A percentile compares a stretch with the other conserved stretches of the same genome.
phyloP scores from a whole-genome alignment of 2,888 invertebrate genomes.

The Drosophila paranaensis region DNA sequence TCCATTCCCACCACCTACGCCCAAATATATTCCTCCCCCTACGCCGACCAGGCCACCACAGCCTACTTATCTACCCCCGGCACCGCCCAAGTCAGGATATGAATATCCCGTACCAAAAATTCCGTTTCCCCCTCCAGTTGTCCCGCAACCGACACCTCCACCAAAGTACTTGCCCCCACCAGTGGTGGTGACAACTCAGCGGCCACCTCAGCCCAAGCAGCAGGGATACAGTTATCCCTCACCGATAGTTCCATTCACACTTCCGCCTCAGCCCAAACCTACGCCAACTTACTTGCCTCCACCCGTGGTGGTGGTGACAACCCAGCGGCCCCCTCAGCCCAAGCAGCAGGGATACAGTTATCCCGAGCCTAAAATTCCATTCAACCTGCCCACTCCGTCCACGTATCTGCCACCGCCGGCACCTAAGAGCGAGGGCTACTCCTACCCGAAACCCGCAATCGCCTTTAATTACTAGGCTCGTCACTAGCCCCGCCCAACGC shows the following conservation, averaged over 20 bases:
- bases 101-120: not conserved
- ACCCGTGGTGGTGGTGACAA: too few species aligned
- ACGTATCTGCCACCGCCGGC: conserved; percentile 54
- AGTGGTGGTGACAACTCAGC: conserved; percentile 8
- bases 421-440: conserved; percentile 65
- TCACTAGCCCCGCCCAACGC: conserved; percentile 38
- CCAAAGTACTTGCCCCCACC: conserved; percentile 48
- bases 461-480: conserved; percentile 66
- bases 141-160: not conserved
- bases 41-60: not conserved
- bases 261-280: too few species aligned
- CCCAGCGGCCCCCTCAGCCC: too few species aligned
- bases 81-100: conserved; percentile 20
- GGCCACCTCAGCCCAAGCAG: conserved; percentile 38
- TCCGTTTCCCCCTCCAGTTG: conserved; percentile 11
- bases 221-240: conserved; percentile 61
- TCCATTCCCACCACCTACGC: conserved; percentile 58
- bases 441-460: conserved; percentile 75
- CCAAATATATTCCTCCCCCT: conserved; percentile 45
- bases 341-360: too few species aligned
- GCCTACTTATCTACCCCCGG: conserved; percentile 7
- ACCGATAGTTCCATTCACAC: conserved; percentile 19
- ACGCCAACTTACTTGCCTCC: too few species aligned
- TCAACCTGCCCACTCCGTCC: conserved; percentile 38
- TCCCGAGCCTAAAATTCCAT: conserved; percentile 29